Base-by-base conservation (phyloP, 2,888 invertebrate genomes). In the Cephalotes varians region DNA sequence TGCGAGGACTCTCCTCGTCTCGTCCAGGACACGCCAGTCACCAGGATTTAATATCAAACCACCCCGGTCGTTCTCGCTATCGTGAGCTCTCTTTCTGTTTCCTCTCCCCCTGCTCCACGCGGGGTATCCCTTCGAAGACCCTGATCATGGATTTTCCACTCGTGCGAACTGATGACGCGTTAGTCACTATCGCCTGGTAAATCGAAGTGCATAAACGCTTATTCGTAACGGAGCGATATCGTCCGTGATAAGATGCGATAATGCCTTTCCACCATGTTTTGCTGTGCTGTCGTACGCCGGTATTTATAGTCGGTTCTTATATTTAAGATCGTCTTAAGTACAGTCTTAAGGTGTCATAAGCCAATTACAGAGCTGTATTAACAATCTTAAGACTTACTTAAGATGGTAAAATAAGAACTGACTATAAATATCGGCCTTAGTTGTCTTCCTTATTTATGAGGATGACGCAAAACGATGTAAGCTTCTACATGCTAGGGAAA, bases 31-130 rank as follows among this genome's bases (percentile, higher is more conserved):
- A 91, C 91, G 92, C 92, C 93, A 93, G 93, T 93, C 93, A 93
- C 90, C 90, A 87, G 92, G 92, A 93, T 93, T 94, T 93, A 93
- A 94, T 94, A 93, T 93, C 93, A 92, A 92, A 93, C 92, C 91
- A 90, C 88, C 90, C 91, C 84, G 67, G 47, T 65, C 47, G 81
- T 54, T 65, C 84, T 71, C 72, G 72, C 65, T 34, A 77, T 18
- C 82, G 12, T 81, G 76, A 71, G 84, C 56, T 18, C 83, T 76
- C 85, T 82, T 72, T 77, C 73, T 81, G 44, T 67, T 62, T 18
- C 64, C 82, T 71, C 51, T 25, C 25, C 25, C n/a, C 49, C 49
- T 28, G 7, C 51, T 31, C 73, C 60, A 81, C 74, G 74, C 58
- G 18, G 34, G 18, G 15, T 49, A 15, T 62, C 65, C 28, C 69